Evolutionary conservation across 92 coral and sea anemone species (phyloP).

Genomic region (Zoanthus gigantus): DNA sequence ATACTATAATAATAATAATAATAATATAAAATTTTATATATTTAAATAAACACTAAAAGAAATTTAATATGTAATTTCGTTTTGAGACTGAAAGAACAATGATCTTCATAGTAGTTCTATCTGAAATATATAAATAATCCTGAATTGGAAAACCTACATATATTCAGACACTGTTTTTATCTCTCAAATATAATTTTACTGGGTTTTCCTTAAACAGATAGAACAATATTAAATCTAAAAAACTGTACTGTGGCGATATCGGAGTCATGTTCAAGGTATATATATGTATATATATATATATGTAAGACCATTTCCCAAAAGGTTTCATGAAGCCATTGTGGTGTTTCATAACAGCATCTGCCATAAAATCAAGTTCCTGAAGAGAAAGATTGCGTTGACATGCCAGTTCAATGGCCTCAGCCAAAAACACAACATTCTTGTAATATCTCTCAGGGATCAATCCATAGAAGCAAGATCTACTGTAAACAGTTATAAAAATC

Average conservation of each 20-base stretch:
- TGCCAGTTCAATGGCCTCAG: conserved; percentile 51
- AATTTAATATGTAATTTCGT: no score
- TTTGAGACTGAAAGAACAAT: no score
- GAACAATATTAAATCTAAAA: not conserved
- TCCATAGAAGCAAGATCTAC: conserved; percentile 44
- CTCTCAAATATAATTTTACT: no score
- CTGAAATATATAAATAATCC: no score
- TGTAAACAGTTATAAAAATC: conserved; percentile 7
- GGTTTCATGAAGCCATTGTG: conserved; percentile 33
- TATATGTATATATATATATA: not conserved
- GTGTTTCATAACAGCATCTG: conserved; percentile 31
- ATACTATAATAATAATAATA: no score
- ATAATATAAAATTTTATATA: no score
- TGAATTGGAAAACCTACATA: no score
- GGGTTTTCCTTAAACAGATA: not conserved
- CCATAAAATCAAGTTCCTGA: conserved; percentile 27
- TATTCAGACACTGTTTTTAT: no score
- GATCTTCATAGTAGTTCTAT: no score
- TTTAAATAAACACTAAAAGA: no score
- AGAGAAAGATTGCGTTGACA: conserved; percentile 20
- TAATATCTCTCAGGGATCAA: conserved; percentile 39
- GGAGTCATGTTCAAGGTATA: not conserved
- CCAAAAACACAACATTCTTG: conserved; percentile 29
- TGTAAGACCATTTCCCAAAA: conserved; percentile 43
- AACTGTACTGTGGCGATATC: not conserved